Conservation (phyloP, 2,888 invertebrate species). For the Cryptocheilus praepositus region DNA sequence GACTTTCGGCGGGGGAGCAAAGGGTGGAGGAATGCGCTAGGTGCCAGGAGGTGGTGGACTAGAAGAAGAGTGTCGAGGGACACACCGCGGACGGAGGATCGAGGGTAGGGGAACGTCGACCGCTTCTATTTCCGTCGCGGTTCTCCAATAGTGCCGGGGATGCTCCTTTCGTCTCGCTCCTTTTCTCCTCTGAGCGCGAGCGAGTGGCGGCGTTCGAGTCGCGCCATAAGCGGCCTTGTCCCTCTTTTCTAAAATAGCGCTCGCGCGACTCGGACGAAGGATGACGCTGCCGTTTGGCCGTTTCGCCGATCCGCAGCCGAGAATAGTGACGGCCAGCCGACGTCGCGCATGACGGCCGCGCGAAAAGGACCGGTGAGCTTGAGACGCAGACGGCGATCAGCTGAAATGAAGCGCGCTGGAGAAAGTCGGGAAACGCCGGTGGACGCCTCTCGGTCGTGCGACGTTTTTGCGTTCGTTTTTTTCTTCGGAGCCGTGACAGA, state of each 20-base stretch:
- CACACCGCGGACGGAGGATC: not conserved
- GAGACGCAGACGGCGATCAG: too few species aligned
- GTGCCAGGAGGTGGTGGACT: too few species aligned
- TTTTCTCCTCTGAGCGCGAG: slow-evolving; percentile 31
- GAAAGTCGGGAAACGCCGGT: too few species aligned
- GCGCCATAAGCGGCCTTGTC: slow-evolving; percentile 48
- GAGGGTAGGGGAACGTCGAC: not conserved
- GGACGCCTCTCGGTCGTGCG: too few species aligned
- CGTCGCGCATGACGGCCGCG: too few species aligned
- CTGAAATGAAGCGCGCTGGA: too few species aligned
- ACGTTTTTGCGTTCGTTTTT: too few species aligned
- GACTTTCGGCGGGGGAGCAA: not conserved
- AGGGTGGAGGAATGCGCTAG: too few species aligned
- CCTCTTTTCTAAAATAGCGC: slow-evolving; percentile 39
- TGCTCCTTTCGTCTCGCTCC: slow-evolving; percentile 20
- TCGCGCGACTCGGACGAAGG: slow-evolving; percentile 25
- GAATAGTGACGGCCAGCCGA: too few species aligned
- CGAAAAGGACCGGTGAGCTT: too few species aligned
- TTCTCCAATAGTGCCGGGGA: slow-evolving; percentile 27
- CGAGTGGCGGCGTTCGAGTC: slow-evolving; percentile 9
- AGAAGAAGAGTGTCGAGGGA: too few species aligned
- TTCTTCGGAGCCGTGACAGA: too few species aligned
- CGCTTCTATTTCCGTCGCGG: slow-evolving; percentile 33
- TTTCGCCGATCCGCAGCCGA: not conserved
- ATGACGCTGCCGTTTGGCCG: slow-evolving; percentile 19